Base-by-base conservation (phyloP, 2,113 vertebrate genomes). In the Haemorhous mexicanus region DNA sequence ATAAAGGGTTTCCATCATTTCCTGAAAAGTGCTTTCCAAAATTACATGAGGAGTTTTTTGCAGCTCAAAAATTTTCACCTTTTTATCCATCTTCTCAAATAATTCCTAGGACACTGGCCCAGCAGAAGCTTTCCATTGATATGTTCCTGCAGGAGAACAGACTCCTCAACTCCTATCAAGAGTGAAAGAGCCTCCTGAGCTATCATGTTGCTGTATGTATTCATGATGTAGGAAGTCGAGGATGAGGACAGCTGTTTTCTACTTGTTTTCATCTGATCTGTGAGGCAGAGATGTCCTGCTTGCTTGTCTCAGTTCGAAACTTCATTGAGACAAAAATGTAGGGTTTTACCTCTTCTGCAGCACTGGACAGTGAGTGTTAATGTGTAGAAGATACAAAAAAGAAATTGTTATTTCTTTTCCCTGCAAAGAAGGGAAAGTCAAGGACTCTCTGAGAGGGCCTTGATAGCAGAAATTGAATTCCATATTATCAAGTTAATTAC, bases 281-380 rank as follows among this genome's bases (percentile, higher is more conserved):
- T 39, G 55, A 85, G 63, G 28, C 33, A 83, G 27, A 73, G 6
- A 33, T 28, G 7, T 5, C 6, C 10, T 87, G 28, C 30, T 85
- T 61, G 6, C 20, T 74, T 74, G 4, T 55, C 78, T 68, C 23
- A 63, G 6, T 46, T 80, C 16, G 44, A 32, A 73, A 2, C 4
- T 75, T 62, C 13, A 49, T 19, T 69, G 13, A 8, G 5, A 70
- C 44, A 85, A 82, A 78, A 43, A 8, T 21, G 7, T 15, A 41
- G 32, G 17, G 3, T 4, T 73, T 88, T 80, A 23, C 50, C 11
- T 73, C 5, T 69, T 84, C 37, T 49, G 43, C 12, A 80, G 7
- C 9, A 23, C 6, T n/a, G 7, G 22, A 72, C 27, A 79, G 46
- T 39, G 5, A 63, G 8, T 24, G 7, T 27, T 0, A 0, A 26